Conservation (phyloP, 2,797 vertebrate species). For the Remorina albescens region DNA sequence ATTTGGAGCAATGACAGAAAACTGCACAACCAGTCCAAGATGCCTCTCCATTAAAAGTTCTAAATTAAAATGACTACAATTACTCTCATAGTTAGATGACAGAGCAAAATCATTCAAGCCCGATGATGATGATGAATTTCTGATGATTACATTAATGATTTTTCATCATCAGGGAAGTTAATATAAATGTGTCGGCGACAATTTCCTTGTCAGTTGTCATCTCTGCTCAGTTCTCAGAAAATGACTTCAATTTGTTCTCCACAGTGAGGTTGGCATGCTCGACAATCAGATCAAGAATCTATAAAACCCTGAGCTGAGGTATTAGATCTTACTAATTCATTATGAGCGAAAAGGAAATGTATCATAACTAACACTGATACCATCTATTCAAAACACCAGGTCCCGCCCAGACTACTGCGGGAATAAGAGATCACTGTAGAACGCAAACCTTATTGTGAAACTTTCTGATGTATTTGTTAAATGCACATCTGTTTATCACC, state of each 20-base stretch:
- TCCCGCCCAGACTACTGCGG: too few relatives aligned
- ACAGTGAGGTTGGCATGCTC: not conserved
- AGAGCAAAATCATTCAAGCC: not conserved
- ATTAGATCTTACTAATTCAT: too few relatives aligned
- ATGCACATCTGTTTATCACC: constrained; percentile 20
- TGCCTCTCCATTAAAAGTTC: too few relatives aligned
- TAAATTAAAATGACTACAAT: not conserved
- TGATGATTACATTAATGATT: too few relatives aligned
- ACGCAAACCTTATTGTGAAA: not conserved
- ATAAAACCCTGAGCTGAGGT: not conserved
- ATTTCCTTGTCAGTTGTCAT: not conserved
- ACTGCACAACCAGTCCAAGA: not conserved
- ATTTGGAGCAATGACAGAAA: not conserved
- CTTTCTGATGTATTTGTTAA: not conserved
- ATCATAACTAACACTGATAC: too few relatives aligned
- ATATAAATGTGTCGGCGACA: not conserved
- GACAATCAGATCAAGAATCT: not conserved
- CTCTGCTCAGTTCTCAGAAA: not conserved
- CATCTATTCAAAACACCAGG: too few relatives aligned
- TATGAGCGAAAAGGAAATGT: too few relatives aligned
- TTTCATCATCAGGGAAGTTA: not conserved
- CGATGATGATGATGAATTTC: too few relatives aligned
- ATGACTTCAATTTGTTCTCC: not conserved
- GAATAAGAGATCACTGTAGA: too few relatives aligned
- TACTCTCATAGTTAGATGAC: not conserved